These are phyloP conservation scores for Lagria hirta DNA, from an alignment of 2,888 invertebrate species.

Conservation along the genomic window DNA sequence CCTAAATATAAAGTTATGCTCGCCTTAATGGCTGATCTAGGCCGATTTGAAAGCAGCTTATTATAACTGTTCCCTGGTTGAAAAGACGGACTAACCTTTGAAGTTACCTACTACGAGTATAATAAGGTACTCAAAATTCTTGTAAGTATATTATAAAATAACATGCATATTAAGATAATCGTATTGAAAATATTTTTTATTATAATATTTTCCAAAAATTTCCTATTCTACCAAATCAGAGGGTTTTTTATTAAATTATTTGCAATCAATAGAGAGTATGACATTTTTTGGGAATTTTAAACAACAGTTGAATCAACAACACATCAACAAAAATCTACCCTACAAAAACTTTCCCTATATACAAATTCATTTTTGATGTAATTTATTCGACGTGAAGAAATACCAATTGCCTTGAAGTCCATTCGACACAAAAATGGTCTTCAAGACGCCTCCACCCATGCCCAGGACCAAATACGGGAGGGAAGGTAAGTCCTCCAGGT, in stretches of 20 bases:
- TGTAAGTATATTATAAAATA: slow-evolving; percentile 43
- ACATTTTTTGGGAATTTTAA: slow-evolving; percentile 7
- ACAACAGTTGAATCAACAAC: slow-evolving; percentile 15
- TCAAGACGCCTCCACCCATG: slow-evolving; percentile 33
- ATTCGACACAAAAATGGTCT: slow-evolving; percentile 42
- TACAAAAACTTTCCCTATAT: slow-evolving; percentile 48
- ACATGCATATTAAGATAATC: slow-evolving; percentile 42
- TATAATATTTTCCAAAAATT: slow-evolving; percentile 31
- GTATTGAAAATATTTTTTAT: slow-evolving; percentile 49
- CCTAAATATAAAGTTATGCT: slow-evolving; percentile 38
- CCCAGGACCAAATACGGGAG: slow-evolving; percentile 36
- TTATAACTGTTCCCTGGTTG: slow-evolving; percentile 41
- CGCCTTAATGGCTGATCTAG: slow-evolving; percentile 42
- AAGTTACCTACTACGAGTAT: slow-evolving; percentile 38
- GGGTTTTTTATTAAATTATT: slow-evolving; percentile 37
- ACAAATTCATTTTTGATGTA: slow-evolving; percentile 35
- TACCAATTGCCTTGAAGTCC: slow-evolving; percentile 30
- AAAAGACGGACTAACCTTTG: slow-evolving; percentile 43
- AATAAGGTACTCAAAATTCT: slow-evolving; percentile 42
- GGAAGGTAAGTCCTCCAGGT: slow-evolving; percentile 47
- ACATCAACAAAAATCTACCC: slow-evolving; percentile 1
- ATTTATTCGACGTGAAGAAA: slow-evolving; percentile 26
- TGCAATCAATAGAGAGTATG: slow-evolving; percentile 2
- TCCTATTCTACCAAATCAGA: slow-evolving; percentile 49
- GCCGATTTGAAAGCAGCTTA: slow-evolving; percentile 37